Percentiles rank a stretch among this genome's conserved stretches.
phyloP scores from a whole-genome alignment of 2,113 vertebrate species.

The Pomatostomus ruficeps region DNA sequence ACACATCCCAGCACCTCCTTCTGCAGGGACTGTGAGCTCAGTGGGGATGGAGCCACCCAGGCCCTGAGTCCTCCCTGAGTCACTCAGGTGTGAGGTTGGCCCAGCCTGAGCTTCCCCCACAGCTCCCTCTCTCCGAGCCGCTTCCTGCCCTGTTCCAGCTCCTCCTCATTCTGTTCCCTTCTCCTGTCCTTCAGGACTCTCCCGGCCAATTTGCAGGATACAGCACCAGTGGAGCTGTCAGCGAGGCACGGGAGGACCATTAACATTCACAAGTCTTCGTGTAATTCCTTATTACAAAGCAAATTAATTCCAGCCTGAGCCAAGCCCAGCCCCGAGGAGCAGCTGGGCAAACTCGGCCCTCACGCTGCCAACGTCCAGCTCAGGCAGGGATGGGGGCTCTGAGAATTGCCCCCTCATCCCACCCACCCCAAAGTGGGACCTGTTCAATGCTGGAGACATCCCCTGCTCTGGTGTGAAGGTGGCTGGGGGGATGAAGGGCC shows the following conservation, averaged over 20 bases:
- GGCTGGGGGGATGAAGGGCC: background rate
- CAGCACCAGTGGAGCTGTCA: background rate
- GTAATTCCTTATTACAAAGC: background rate
- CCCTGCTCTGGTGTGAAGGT: background rate
- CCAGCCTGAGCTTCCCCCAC: background rate
- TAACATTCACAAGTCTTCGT: background rate
- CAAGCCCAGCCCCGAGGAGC: background rate
- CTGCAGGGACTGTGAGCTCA: background rate
- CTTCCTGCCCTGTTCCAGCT: background rate
- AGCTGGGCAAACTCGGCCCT: background rate
- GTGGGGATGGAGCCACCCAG: background rate
- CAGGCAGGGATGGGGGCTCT: background rate
- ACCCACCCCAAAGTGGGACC: background rate
- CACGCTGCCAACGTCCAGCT: background rate
- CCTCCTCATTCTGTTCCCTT: background rate
- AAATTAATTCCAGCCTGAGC: constrained; percentile 15
- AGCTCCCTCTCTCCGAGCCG: background rate
- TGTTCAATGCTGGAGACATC: background rate
- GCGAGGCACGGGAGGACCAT: background rate
- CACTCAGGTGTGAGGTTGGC: background rate
- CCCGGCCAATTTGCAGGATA: background rate
- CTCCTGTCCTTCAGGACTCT: background rate
- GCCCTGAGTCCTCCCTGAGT: background rate
- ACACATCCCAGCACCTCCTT: background rate
- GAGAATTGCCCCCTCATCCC: background rate